Evolutionary conservation across 2,888 invertebrate genomes (phyloP).

Genomic region (Crematogaster levior): DNA sequence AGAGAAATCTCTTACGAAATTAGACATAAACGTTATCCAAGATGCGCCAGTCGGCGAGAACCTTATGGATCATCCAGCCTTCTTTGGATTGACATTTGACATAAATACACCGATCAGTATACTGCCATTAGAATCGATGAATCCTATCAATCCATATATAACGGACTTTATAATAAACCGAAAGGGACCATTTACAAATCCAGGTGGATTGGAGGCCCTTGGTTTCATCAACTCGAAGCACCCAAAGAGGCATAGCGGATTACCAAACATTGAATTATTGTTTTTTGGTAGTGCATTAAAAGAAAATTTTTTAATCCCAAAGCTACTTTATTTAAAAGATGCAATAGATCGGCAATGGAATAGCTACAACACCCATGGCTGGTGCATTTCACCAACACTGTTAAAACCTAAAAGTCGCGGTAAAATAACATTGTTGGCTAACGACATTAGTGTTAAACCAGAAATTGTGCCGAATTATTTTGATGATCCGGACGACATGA

Average conservation of each 20-base stretch:
- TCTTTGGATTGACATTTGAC: constrained; percentile 87
- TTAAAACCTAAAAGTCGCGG: constrained; percentile 91
- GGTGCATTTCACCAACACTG: constrained; percentile 88
- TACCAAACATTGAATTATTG: constrained; percentile 89
- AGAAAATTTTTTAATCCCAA: constrained; percentile 84
- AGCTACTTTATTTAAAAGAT: constrained; percentile 87
- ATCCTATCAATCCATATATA: constrained; percentile 65
- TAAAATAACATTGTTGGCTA: constrained; percentile 88
- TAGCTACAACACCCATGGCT: constrained; percentile 87
- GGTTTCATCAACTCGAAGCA: constrained; percentile 89
- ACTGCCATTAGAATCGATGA: constrained; percentile 21
- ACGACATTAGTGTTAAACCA: constrained; percentile 89
- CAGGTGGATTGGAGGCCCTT: constrained; percentile 89
- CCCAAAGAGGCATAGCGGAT: constrained; percentile 86
- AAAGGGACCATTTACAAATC: constrained; percentile 87
- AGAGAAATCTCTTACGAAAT: not conserved
- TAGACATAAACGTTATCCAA: not conserved
- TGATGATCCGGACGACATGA: constrained; percentile 88
- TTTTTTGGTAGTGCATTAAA: constrained; percentile 88
- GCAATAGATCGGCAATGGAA: constrained; percentile 87
- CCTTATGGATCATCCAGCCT: constrained; percentile 87
- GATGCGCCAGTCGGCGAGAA: constrained; percentile 35
- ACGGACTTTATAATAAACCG: constrained; percentile 87
- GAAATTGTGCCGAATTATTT: constrained; percentile 90
- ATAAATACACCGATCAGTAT: constrained; percentile 82